Conservation (phyloP, 2,113 vertebrate species). For the Petaurus breviceps region DNA sequence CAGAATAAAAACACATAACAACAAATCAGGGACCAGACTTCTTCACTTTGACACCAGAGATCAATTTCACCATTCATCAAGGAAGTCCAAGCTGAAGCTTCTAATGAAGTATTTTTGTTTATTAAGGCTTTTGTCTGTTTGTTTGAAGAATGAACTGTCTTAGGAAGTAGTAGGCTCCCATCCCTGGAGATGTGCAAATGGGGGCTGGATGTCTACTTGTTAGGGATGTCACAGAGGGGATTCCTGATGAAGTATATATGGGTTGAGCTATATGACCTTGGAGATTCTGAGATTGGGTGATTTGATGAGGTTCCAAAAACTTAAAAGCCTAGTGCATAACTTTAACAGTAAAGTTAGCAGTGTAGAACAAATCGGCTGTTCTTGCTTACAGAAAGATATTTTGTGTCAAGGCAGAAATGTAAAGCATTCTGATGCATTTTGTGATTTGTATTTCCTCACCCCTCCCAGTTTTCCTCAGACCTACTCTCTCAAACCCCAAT, state of each 20-base stretch:
- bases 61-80: neutral
- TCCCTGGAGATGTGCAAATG: neutral
- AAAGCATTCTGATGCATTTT: neutral
- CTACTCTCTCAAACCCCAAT: slow-evolving; percentile 39
- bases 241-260: neutral
- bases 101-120: neutral
- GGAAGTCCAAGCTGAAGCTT: neutral
- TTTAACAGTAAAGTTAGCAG: slow-evolving; percentile 33
- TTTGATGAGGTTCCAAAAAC: neutral
- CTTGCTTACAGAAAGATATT: slow-evolving; percentile 34
- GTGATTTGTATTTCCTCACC: neutral
- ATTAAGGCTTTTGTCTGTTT: neutral
- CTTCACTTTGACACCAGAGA: neutral
- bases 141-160: neutral
- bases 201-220: neutral
- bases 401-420: slow-evolving; percentile 1
- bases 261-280: neutral
- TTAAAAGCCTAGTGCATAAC: neutral
- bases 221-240: neutral
- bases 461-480: slow-evolving; percentile 8
- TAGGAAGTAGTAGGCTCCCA: neutral
- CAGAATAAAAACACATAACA: neutral
- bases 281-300: neutral
- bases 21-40: neutral
- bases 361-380: slow-evolving; percentile 33